A percentile compares a stretch with the other conserved stretches of the same genome.
phyloP scores from a whole-genome alignment of 2,113 vertebrate species.

The Seriola quinqueradiata region DNA sequence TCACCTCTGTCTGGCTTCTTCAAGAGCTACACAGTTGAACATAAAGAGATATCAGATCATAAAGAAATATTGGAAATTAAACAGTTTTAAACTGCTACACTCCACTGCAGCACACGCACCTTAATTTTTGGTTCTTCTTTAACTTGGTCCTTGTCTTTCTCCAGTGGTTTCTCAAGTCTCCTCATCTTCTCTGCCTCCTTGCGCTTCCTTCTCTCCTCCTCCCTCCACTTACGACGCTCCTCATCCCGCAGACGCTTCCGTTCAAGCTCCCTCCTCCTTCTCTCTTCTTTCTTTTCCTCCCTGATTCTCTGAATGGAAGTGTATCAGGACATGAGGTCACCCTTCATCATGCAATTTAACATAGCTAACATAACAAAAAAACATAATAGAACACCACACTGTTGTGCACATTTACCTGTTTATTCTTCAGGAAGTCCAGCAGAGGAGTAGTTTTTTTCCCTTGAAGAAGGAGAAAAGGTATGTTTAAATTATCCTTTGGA shows the following conservation, averaged over 20 bases:
- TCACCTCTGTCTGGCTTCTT: constrained; percentile 95
- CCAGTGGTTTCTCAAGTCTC: constrained; percentile 88
- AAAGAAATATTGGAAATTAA: background rate
- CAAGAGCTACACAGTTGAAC: constrained; percentile 89
- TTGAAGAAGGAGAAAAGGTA: constrained; percentile 69
- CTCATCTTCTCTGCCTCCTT: constrained; percentile 96
- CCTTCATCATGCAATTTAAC: background rate
- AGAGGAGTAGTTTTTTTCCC: constrained; percentile 98
- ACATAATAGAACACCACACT: background rate
- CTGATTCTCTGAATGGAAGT: constrained; percentile 88
- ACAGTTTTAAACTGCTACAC: background rate
- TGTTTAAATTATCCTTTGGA: background rate
- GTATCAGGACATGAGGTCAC: background rate
- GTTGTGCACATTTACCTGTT: constrained; percentile 89
- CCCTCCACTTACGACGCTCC: constrained; percentile 98
- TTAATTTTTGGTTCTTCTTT: constrained; percentile 99
- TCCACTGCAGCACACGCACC: constrained; percentile 75
- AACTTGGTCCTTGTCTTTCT: constrained; percentile 91
- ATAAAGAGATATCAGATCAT: background rate
- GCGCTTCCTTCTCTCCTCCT: constrained; percentile 95
- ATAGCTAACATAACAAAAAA: too few relatives aligned
- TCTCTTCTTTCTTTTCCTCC: constrained; percentile 98
- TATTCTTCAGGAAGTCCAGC: constrained; percentile 98
- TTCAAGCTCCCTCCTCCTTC: constrained; percentile 93
- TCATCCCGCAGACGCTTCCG: constrained; percentile 96